phyloP scores from a whole-genome alignment of 2,888 invertebrate genomes.

The Branchellion lobata region DNA sequence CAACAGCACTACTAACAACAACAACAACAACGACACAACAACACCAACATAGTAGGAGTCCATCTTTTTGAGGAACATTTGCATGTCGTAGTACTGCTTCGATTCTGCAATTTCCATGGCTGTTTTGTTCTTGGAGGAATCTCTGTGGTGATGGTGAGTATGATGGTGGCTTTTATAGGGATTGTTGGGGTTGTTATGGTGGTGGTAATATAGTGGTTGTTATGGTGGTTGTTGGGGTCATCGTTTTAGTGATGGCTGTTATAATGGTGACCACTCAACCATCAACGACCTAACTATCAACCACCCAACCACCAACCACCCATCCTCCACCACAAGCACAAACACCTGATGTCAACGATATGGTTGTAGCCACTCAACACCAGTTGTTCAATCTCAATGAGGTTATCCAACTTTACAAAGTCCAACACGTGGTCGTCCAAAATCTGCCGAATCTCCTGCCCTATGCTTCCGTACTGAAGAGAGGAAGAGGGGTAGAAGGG shows the following conservation, averaged over 20 bases:
- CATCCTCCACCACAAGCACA: neutral
- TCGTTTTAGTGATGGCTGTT: too few relatives aligned
- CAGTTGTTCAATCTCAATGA: slow-evolving; percentile 54
- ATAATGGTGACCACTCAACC: neutral
- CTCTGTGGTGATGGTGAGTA: slow-evolving; percentile 31
- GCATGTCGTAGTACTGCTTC: slow-evolving; percentile 55
- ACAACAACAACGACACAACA: too few relatives aligned
- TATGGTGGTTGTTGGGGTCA: too few relatives aligned
- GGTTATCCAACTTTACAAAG: slow-evolving; percentile 50
- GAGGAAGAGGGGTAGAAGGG: too few relatives aligned
- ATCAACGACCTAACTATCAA: neutral
- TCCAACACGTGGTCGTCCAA: slow-evolving; percentile 54
- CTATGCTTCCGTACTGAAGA: slow-evolving; percentile 46
- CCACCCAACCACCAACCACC: too few relatives aligned
- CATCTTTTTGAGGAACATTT: slow-evolving; percentile 55
- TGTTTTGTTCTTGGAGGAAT: slow-evolving; percentile 50
- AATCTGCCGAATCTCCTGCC: slow-evolving; percentile 49
- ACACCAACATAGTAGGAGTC: slow-evolving; percentile 57
- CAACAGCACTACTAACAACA: too few relatives aligned
- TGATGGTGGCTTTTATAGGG: too few relatives aligned
- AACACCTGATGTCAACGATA: slow-evolving; percentile 53
- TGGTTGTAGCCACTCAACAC: slow-evolving; percentile 59
- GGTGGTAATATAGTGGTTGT: too few relatives aligned
- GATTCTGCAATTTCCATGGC: slow-evolving; percentile 56
- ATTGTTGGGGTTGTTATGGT: too few relatives aligned